These are phyloP conservation scores for Hormaphis cornu DNA, from an alignment of 1,140 invertebrate species.

Conservation along the genomic window DNA sequence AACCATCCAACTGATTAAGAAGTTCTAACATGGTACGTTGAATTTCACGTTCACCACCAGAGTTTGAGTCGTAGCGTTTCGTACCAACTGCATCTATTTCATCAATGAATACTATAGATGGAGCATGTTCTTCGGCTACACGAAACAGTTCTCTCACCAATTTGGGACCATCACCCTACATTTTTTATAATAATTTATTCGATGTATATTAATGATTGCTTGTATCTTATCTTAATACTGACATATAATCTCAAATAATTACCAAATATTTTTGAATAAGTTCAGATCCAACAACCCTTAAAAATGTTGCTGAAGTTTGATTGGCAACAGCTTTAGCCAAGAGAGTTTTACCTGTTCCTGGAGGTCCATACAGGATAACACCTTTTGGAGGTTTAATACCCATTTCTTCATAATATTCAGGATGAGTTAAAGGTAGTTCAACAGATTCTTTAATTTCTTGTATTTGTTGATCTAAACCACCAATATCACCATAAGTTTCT, in stretches of 20 bases:
- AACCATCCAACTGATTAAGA: constrained; percentile 97
- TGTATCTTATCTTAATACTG: too few relatives aligned
- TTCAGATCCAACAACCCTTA: constrained; percentile 96
- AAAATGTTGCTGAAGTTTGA: constrained; percentile 98
- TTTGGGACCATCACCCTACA: constrained; percentile 94
- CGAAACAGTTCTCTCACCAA: constrained; percentile 94
- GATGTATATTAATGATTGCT: not conserved
- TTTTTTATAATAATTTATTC: constrained; percentile 2
- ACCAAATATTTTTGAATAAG: constrained; percentile 98
- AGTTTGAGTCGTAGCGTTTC: constrained; percentile 98
- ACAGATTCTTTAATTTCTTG: constrained; percentile 99
- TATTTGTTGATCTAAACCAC: constrained; percentile 90
- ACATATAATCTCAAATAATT: too few relatives aligned
- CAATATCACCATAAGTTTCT: constrained; percentile 99
- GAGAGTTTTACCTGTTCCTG: constrained; percentile 96
- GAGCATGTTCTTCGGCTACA: constrained; percentile 98
- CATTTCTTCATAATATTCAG: constrained; percentile 99
- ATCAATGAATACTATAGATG: constrained; percentile 99
- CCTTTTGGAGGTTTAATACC: constrained; percentile 99
- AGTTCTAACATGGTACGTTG: constrained; percentile 99
- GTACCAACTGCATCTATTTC: constrained; percentile 99
- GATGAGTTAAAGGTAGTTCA: constrained; percentile 95
- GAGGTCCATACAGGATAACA: constrained; percentile 96
- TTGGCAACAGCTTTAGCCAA: constrained; percentile 98
- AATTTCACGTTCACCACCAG: constrained; percentile 98